These are phyloP conservation scores for Chrysolina oricalcia DNA, from an alignment of 2,888 invertebrate species.

Conservation along the genomic window DNA sequence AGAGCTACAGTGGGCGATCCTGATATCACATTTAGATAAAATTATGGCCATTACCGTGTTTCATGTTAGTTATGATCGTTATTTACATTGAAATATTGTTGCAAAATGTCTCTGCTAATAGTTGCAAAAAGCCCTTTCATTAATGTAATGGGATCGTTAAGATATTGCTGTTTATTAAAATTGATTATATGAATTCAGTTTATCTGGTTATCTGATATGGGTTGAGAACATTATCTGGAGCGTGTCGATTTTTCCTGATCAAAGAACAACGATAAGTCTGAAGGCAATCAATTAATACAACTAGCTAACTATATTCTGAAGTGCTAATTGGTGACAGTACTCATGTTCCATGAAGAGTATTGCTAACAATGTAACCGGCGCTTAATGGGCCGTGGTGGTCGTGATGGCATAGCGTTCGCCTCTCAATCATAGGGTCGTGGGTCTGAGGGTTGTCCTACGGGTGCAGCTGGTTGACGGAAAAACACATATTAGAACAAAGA, in stretches of 20 bases:
- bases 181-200: slow-evolving; percentile 31
- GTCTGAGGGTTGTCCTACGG: too few species aligned
- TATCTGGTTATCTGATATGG: slow-evolving; percentile 33
- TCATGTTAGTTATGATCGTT: slow-evolving; percentile 43
- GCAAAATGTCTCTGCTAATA: slow-evolving; percentile 45
- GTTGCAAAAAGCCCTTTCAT: slow-evolving; percentile 37
- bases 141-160: slow-evolving; percentile 31
- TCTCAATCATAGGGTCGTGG: too few species aligned
- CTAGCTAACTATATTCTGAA: background rate
- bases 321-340: background rate
- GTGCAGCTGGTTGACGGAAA: too few species aligned
- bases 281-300: background rate
- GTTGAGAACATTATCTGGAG: slow-evolving; percentile 33
- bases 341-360: too few species aligned
- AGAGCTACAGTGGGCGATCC: slow-evolving; percentile 47
- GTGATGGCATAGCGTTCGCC: too few species aligned
- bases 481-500: too few species aligned
- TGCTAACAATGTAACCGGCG: too few species aligned
- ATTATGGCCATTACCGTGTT: slow-evolving; percentile 46
- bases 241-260: slow-evolving; percentile 33
- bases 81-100: slow-evolving; percentile 49
- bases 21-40: slow-evolving; percentile 53
- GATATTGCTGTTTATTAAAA: slow-evolving; percentile 31
- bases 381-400: too few species aligned
- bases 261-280: background rate